phyloP scores from a whole-genome alignment of 2,113 vertebrate species.

The pig (Sus scrofa) region DNA sequence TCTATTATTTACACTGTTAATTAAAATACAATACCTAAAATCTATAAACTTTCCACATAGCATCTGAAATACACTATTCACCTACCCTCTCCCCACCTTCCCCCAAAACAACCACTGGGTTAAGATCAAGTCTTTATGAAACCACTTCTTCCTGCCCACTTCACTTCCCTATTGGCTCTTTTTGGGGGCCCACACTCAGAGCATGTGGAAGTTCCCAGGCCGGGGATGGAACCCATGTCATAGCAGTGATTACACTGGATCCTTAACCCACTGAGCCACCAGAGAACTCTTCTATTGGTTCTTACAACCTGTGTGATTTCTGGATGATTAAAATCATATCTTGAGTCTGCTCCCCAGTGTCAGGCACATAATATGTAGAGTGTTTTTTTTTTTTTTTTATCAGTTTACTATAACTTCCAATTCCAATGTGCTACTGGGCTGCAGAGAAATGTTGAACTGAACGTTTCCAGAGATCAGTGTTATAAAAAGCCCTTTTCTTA shows the following conservation, averaged over 20 bases:
- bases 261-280: no score
- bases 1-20: background rate
- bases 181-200: no score
- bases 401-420: background rate
- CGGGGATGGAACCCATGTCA: no score
- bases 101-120: background rate
- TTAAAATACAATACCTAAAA: background rate
- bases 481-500: background rate
- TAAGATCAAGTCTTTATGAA: background rate
- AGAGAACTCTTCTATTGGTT: background rate
- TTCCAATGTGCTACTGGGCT: background rate
- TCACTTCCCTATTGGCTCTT: background rate
- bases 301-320: background rate
- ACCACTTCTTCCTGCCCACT: background rate
- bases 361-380: background rate
- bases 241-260: no score
- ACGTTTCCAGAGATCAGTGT: background rate
- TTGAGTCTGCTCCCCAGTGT: background rate
- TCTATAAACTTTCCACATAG: background rate
- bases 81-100: rapidly evolving
- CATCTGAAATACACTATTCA: background rate
- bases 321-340: background rate
- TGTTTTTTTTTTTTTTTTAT: background rate
- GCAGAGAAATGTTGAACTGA: background rate
- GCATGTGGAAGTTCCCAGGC: no score